phyloP scores from a whole-genome alignment of 1,140 invertebrate species.

The Oscheius sp. region DNA sequence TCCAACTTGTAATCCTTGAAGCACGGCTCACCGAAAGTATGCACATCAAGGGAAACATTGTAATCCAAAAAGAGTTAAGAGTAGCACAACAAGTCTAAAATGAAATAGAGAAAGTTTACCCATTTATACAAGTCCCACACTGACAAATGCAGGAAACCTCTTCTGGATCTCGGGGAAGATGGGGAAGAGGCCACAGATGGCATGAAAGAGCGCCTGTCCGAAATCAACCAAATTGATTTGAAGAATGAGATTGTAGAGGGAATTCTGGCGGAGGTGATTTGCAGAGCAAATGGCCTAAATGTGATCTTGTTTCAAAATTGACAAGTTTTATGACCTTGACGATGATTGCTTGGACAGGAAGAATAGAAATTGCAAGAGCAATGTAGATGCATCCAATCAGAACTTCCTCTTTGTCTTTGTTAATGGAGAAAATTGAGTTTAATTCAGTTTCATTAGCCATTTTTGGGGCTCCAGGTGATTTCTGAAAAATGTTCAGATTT shows the following conservation, averaged over 20 bases:
- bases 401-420: too few species aligned
- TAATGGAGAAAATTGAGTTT: too few species aligned
- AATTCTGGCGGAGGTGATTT: neutral
- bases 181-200: neutral
- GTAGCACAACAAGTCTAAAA: neutral
- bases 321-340: too few species aligned
- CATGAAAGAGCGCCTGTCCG: neutral
- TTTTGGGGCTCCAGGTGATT: too few species aligned
- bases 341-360: too few species aligned
- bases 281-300: too few species aligned
- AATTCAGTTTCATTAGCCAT: too few species aligned
- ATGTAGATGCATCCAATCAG: too few species aligned
- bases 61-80: neutral
- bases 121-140: neutral
- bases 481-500: too few species aligned
- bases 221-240: neutral
- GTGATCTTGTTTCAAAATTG: too few species aligned
- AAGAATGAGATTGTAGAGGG: neutral
- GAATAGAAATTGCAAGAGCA: too few species aligned
- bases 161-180: neutral
- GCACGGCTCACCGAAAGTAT: neutral
- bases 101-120: neutral
- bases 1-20: too few species aligned
- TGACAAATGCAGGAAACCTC: neutral
- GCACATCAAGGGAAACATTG: neutral